A percentile compares a stretch with the other conserved stretches of the same genome.
Evolutionary conservation across 1,140 invertebrate genomes (phyloP).

Genomic region (Drosophila pruinosa): DNA sequence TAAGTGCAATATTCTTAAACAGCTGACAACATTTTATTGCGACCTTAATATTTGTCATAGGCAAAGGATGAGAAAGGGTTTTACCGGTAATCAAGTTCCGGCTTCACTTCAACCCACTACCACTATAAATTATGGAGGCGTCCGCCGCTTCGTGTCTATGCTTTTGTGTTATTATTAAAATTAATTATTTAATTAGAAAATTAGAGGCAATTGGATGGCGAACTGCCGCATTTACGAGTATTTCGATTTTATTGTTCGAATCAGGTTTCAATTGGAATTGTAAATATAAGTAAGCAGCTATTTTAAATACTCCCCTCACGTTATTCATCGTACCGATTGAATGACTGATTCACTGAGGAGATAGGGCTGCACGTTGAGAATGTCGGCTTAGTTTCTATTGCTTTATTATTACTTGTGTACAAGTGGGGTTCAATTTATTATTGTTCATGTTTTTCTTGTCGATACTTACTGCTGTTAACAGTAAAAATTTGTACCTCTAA

Average conservation of each 20-base stretch:
- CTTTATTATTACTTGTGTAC: not conserved
- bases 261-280: constrained; percentile 40
- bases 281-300: constrained; percentile 10
- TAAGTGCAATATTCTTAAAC: no score
- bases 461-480: no score
- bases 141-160: constrained; percentile 10
- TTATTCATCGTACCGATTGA: not conserved
- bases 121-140: not conserved
- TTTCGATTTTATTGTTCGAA: constrained; percentile 47
- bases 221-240: constrained; percentile 31
- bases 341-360: not conserved
- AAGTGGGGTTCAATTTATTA: not conserved
- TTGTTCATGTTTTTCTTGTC: not conserved
- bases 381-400: not conserved
- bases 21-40: not conserved
- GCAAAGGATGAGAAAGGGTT: not conserved
- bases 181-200: constrained; percentile 77
- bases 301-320: not conserved
- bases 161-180: constrained; percentile 54
- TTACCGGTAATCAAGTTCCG: not conserved
- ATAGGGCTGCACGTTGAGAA: not conserved
- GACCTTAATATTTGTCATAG: not conserved
- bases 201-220: constrained; percentile 52
- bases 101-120: constrained; percentile 28
- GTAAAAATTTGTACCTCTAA: no score